phyloP scores from a whole-genome alignment of 2,113 vertebrate genomes.

The Ptilorrhoa leucosticta region DNA sequence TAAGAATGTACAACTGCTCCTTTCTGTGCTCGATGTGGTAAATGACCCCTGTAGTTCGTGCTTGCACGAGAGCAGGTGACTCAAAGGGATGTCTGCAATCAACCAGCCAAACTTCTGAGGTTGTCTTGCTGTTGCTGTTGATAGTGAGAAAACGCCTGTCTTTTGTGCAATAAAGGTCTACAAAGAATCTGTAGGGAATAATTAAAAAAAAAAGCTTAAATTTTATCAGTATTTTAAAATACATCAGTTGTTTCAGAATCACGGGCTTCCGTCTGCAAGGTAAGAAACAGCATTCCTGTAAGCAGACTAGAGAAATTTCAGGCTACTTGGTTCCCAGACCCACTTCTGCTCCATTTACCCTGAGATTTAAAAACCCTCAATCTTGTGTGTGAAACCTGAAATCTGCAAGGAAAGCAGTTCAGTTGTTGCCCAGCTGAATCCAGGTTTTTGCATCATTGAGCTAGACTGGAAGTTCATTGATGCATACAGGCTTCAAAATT shows the following conservation, averaged over 20 bases:
- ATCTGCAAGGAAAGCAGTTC: not conserved
- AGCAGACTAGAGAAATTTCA: not conserved
- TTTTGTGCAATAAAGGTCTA: constrained; percentile 86
- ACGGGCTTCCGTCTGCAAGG: not conserved
- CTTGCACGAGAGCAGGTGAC: constrained; percentile 81
- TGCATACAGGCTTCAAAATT: not conserved
- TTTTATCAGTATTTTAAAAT: not conserved
- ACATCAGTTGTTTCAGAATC: not conserved
- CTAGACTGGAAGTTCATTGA: not conserved
- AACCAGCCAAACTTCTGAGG: constrained; percentile 88
- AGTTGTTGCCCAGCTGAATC: not conserved
- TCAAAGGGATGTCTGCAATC: constrained; percentile 71
- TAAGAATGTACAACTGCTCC: constrained; percentile 82
- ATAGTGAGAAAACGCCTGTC: constrained; percentile 85
- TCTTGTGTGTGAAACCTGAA: not conserved
- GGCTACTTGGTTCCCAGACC: not conserved
- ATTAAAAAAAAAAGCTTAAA: not conserved
- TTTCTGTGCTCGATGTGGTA: constrained; percentile 90
- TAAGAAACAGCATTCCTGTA: not conserved
- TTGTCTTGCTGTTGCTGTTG: constrained; percentile 89
- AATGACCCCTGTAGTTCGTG: constrained; percentile 77
- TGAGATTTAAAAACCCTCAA: not conserved
- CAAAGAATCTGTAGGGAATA: constrained; percentile 80
- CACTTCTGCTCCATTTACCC: not conserved
- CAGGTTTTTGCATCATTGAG: not conserved